Evolutionary conservation across 1,140 invertebrate genomes (phyloP), one percentile per base, ranked within the genome.

Genomic region (Eumaeus atala): DNA sequence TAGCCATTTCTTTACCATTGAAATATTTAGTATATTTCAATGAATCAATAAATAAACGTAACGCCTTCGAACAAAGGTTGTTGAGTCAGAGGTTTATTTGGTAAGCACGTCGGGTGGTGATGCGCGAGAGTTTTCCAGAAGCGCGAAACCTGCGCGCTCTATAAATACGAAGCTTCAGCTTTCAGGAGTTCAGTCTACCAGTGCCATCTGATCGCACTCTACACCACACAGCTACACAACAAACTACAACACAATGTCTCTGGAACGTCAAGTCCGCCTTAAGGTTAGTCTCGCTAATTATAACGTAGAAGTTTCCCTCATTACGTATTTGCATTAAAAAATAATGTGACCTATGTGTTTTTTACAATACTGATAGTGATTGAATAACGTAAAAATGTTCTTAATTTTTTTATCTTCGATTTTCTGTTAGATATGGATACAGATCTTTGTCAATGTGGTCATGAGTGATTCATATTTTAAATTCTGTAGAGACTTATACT

Each of bases 181-280:
- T 80, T 72, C 79, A 82, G 77, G 78, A 87, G 74, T 84, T 88
- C 81, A 87, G 79, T 83, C 79, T 87, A 77, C 59, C 72, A 59
- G 70, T 68, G 83, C 72, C 67, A 67, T 70, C 70, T 64, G 64
- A 64, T 61, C 67, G 70, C 62, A 65, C 65, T 64, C 64, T 69
- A 69, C 62, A 60, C 64, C 66, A 67, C 65, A 69, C 67, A 74
- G 70, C 61, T 72, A 81, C 78, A 84, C 71, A 71, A 61, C 70
- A 78, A 75, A 82, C 66, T 90, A 89, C 67, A 90, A 89, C 69
- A 93, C 21, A 28, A 28, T 94, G 93, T 92, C 93, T 90, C 89
- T 94, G 74, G 92, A 93, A 92, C 91, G 92, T 88, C 91, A 92
- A 92, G 93, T 94, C 81, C 91, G 92, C 74, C 91, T 91, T 75